phyloP scores from a whole-genome alignment of 2,797 vertebrate species.

The Lateolabrax maculatus region DNA sequence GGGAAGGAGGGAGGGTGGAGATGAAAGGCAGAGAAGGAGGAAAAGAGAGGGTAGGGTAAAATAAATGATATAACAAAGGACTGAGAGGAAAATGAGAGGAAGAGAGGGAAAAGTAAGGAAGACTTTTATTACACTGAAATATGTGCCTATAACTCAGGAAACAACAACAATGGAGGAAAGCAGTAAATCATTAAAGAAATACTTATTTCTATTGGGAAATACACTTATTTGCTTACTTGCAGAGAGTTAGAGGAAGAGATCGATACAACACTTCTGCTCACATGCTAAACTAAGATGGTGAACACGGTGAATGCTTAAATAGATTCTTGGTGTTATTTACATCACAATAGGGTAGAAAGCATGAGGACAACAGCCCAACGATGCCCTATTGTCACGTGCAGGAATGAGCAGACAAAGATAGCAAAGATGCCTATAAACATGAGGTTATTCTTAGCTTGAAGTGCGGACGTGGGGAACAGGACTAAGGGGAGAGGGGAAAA shows the following conservation, averaged over 20 bases:
- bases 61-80: slow-evolving; percentile 19
- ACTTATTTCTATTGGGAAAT: neutral
- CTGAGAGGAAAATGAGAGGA: too few relatives aligned
- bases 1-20: slow-evolving; percentile 23
- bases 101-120: too few relatives aligned
- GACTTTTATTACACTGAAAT: neutral
- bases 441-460: slow-evolving; percentile 20
- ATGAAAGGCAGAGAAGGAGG: slow-evolving; percentile 28
- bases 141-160: neutral
- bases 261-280: neutral
- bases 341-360: neutral
- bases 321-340: neutral
- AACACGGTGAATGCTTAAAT: neutral
- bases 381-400: neutral
- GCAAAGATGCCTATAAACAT: slow-evolving; percentile 1
- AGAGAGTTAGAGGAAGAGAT: neutral
- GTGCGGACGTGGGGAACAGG: neutral
- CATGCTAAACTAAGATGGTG: too few relatives aligned
- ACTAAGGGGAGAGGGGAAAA: slow-evolving; percentile 9
- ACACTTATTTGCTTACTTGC: neutral
- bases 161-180: neutral
- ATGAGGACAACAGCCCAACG: neutral
- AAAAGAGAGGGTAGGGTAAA: neutral
- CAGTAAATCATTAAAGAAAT: neutral
- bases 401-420: neutral